Percentiles rank a stretch among this genome's conserved stretches.
These are phyloP conservation scores for Papilio polyxenes DNA, from an alignment of 1,140 invertebrate species.

Conservation along the genomic window DNA sequence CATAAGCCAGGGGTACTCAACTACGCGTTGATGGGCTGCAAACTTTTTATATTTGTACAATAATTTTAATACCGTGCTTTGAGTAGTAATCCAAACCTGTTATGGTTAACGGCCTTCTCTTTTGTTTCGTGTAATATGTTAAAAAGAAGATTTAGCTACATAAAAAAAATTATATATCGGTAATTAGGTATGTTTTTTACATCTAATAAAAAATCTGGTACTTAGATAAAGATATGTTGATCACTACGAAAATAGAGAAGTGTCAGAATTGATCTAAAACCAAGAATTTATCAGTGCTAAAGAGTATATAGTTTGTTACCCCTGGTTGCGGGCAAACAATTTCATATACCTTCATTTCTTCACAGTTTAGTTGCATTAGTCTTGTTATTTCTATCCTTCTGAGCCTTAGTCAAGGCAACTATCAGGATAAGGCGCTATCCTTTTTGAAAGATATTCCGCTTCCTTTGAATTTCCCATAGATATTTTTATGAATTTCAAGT, in stretches of 20 bases:
- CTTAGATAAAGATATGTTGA: not conserved
- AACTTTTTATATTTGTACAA: slow-evolving; percentile 7
- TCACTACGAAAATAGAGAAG: not conserved
- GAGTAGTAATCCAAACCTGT: not conserved
- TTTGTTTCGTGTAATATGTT: not conserved
- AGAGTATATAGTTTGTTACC: not conserved
- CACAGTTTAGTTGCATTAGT: slow-evolving; percentile 50
- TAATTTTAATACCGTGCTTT: not conserved
- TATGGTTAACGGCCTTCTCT: not conserved
- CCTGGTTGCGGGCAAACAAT: slow-evolving; percentile 52
- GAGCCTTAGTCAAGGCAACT: slow-evolving; percentile 49
- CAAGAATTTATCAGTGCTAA: not conserved
- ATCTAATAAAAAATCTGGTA: not conserved
- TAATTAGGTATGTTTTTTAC: not conserved
- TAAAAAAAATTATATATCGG: no score
- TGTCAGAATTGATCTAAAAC: not conserved
- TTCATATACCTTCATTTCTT: slow-evolving; percentile 60
- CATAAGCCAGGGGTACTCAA: slow-evolving; percentile 30
- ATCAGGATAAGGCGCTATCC: slow-evolving; percentile 46
- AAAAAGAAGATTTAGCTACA: not conserved
- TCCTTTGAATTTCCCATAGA: slow-evolving; percentile 44
- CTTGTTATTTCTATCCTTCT: slow-evolving; percentile 58
- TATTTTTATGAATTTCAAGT: slow-evolving; percentile 57
- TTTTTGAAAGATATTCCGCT: slow-evolving; percentile 46
- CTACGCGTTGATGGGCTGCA: slow-evolving; percentile 10